Base-by-base conservation (phyloP, 2,113 vertebrate genomes). In the Aspidoscelis tigris region DNA sequence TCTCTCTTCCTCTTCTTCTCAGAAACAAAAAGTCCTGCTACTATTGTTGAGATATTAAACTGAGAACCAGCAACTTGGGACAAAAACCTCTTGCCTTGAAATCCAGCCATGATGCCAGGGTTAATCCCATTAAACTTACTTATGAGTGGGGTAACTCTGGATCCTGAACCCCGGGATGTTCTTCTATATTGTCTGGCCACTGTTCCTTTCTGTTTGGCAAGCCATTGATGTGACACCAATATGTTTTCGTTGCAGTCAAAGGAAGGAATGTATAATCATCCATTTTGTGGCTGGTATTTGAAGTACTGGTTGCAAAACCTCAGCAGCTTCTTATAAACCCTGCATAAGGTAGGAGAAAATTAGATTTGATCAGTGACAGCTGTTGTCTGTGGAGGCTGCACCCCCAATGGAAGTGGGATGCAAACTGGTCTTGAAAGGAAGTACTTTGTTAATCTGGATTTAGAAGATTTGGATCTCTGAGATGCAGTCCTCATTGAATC, bases 221-320 rank as follows among this genome's bases (percentile, higher is more conserved):
- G 53, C 39, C 47, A 64, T 74, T 87, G 82, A 90, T 86, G 47
- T 1, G 84, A 55, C 50, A 85, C 86, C 70, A n/a, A 24, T 83
- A 87, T 85, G 86, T 84, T 92, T 33, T 73, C 79, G 85, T 86
- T 21, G 58, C 76, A 89, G 77, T n/a, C 43, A 88, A 68, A 86
- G 21, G 2, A n/a, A 76, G 11, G 26, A 61, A 53, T 88, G 1
- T 20, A 76, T 50, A 50, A 7, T 61, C 76, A 24, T 69, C 58
- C 64, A 41, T 87, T 84, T 65, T 83, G 7, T 10, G 74, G 53
- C 82, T 80, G 26, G 21, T 86, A 9, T 50, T 69, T 74, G 16
- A 85, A 82, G 75, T 33, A 3, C 5, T 47, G 26, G 74, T 16
- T 87, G 55, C 41, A 58, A 68, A 65, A 88, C 21, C 68, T 39